Conservation (phyloP, 2,888 invertebrate genomes). For the Ypsolopha scabrella region DNA sequence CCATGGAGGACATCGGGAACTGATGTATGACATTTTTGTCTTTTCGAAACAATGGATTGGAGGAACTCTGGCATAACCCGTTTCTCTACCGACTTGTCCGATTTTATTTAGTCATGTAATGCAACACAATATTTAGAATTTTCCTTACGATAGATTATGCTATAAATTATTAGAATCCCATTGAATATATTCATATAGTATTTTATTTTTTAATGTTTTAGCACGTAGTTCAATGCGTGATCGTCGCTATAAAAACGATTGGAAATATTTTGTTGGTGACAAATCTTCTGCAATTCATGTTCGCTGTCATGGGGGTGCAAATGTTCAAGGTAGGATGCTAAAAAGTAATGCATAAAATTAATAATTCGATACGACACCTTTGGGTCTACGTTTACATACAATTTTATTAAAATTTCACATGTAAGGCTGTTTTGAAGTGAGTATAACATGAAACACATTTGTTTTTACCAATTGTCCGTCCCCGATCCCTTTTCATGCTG, state of each 20-base stretch:
- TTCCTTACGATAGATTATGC: neutral
- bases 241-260: constrained; percentile 98
- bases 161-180: neutral
- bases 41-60: no score
- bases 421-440: no score
- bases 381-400: constrained; percentile 32
- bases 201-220: constrained; percentile 50
- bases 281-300: constrained; percentile 99
- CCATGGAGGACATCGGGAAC: no score
- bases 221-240: constrained; percentile 99
- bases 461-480: no score
- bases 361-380: constrained; percentile 45
- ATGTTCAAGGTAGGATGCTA: constrained; percentile 95
- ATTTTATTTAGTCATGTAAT: no score
- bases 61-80: no score
- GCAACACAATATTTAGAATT: no score
- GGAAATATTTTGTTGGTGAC: constrained; percentile 99
- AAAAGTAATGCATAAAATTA: constrained; percentile 14
- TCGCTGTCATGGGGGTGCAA: constrained; percentile 99
- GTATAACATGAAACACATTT: no score
- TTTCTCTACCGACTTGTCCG: no score
- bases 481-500: no score
- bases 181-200: neutral
- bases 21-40: no score
- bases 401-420: neutral